Evolutionary conservation across 2,888 invertebrate species (phyloP).

Genomic region (Caenorhabditis zanzibari): DNA sequence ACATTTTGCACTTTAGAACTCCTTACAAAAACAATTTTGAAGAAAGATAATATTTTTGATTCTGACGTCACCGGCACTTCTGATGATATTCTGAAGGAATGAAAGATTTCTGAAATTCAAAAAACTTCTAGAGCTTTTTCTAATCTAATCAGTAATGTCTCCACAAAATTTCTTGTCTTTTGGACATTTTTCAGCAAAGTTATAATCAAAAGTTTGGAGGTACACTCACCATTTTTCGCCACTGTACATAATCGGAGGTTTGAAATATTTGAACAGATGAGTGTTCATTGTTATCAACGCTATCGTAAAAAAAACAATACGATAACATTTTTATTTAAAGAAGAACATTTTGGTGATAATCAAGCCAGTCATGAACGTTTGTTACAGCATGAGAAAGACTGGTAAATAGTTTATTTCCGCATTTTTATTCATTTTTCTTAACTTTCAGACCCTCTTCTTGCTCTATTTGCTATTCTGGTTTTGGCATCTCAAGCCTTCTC

Average conservation of each 20-base stretch:
- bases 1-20: too few relatives aligned
- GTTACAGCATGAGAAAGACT: slow-evolving; percentile 33
- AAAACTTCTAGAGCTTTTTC: too few relatives aligned
- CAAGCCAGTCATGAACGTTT: slow-evolving; percentile 27
- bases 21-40: too few relatives aligned
- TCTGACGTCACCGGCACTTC: too few relatives aligned
- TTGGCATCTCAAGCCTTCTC: slow-evolving; percentile 9
- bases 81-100: too few relatives aligned
- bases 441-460: slow-evolving; percentile 27
- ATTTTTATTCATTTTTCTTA: background rate
- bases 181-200: too few relatives aligned
- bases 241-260: background rate
- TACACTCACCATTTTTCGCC: too few relatives aligned
- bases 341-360: slow-evolving; percentile 2
- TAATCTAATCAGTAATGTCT: too few relatives aligned
- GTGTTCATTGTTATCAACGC: slow-evolving; percentile 22
- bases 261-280: slow-evolving; percentile 54
- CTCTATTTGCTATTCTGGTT: slow-evolving; percentile 20
- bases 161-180: too few relatives aligned
- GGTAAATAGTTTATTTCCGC: slow-evolving; percentile 11
- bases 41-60: too few relatives aligned
- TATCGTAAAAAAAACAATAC: background rate
- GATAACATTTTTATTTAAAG: slow-evolving; percentile 13
- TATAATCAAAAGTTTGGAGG: too few relatives aligned
- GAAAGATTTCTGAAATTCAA: too few relatives aligned